A percentile compares a stretch with the other conserved stretches of the same genome.
phyloP scores from a whole-genome alignment of 2,888 invertebrate species.

The Toxonevra muliebris region DNA sequence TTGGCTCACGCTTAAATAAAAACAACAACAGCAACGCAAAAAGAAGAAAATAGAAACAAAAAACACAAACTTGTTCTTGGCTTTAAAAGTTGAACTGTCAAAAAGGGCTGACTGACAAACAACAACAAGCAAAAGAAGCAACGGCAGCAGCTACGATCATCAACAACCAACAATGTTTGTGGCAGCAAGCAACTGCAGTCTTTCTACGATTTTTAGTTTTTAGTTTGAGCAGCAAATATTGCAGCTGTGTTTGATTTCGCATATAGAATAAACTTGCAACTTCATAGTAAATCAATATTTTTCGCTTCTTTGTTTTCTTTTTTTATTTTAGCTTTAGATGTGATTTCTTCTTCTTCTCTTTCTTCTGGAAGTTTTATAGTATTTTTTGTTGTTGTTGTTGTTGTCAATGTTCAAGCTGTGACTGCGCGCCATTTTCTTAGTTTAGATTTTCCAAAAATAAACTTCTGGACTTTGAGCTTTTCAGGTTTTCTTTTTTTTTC shows the following conservation, averaged over 20 bases:
- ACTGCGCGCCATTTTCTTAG: too few relatives aligned
- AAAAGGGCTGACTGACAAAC: constrained; percentile 1
- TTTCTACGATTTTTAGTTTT: too few relatives aligned
- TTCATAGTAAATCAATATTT: background rate
- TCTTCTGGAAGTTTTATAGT: background rate
- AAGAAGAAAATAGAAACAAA: constrained; percentile 10
- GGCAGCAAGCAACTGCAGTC: background rate
- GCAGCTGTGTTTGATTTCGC: constrained; percentile 12
- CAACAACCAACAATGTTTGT: constrained; percentile 3
- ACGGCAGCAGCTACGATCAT: constrained; percentile 5
- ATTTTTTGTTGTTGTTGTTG: background rate
- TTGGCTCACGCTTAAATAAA: background rate
- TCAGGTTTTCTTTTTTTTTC: background rate
- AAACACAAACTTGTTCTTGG: constrained; percentile 31
- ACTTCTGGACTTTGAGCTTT: constrained; percentile 23
- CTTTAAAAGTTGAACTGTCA: constrained; percentile 25
- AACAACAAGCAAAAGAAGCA: constrained; percentile 10
- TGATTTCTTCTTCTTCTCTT: background rate
- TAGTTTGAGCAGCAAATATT: background rate
- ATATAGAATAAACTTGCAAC: background rate
- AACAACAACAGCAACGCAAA: background rate
- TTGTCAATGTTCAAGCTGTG: background rate
- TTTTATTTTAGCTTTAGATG: background rate
- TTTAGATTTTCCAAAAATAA: background rate
- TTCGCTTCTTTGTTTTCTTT: background rate